phyloP scores from a whole-genome alignment of 2,797 vertebrate genomes.

The Pterois miles region DNA sequence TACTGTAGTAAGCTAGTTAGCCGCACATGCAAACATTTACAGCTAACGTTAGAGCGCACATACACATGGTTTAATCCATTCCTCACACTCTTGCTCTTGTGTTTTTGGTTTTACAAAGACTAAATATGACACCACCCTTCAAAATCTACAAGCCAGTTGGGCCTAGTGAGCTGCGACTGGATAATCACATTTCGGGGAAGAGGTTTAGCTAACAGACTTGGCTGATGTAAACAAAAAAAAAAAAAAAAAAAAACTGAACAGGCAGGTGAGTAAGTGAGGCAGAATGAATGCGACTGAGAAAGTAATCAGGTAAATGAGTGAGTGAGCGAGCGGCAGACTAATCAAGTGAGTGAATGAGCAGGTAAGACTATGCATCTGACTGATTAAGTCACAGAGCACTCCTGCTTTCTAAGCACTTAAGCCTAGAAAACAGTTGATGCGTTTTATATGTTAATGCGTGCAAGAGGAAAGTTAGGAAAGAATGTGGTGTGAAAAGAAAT shows the following conservation, averaged over 20 bases:
- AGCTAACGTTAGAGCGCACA: neutral
- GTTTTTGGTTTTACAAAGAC: neutral
- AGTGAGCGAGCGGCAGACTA: conserved; percentile 51
- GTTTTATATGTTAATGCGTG: conserved; percentile 72
- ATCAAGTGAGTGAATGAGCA: conserved; percentile 66
- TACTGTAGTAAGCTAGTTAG: neutral
- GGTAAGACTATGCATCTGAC: conserved; percentile 61
- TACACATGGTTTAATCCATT: neutral
- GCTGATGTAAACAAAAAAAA: neutral
- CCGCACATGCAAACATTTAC: neutral
- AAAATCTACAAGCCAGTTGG: neutral
- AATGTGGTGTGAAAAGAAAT: conserved; percentile 53
- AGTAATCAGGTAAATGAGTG: conserved; percentile 62
- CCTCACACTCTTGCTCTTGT: neutral
- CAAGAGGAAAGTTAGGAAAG: conserved; percentile 49
- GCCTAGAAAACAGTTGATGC: conserved; percentile 44
- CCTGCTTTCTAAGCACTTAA: conserved; percentile 45
- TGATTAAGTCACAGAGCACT: conserved; percentile 66
- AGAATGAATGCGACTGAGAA: conserved; percentile 33
- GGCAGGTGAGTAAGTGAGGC: neutral
- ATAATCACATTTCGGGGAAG: neutral
- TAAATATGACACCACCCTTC: neutral
- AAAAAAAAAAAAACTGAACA: neutral
- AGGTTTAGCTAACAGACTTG: neutral
- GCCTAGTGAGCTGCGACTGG: neutral